These are phyloP conservation scores for Physella acuta DNA, from an alignment of 1,140 invertebrate species.

Conservation along the genomic window DNA sequence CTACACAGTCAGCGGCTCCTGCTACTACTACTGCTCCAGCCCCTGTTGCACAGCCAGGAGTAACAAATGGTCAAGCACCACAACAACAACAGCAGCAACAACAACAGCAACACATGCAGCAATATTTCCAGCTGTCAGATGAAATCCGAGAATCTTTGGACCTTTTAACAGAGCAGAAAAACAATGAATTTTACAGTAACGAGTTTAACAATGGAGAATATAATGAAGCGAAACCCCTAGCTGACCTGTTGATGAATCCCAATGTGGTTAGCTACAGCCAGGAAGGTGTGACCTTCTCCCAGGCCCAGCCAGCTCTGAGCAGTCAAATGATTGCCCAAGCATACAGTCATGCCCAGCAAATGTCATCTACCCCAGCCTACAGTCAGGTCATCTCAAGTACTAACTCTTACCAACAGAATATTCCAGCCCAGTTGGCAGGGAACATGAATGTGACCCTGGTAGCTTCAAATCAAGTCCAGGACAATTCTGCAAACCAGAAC, in stretches of 20 bases:
- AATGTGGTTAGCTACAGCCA: slow-evolving; percentile 30
- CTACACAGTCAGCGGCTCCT: slow-evolving; percentile 23
- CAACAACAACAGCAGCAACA: slow-evolving; percentile 10
- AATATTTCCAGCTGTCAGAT: slow-evolving; percentile 29
- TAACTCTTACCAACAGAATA: slow-evolving; percentile 14
- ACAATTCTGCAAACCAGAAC: slow-evolving; percentile 10
- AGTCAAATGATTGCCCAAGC: slow-evolving; percentile 35
- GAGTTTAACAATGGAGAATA: slow-evolving; percentile 28
- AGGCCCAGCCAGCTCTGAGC: slow-evolving; percentile 16
- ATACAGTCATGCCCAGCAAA: slow-evolving; percentile 32
- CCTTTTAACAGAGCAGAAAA: slow-evolving; percentile 23
- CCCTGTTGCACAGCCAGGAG: not conserved
- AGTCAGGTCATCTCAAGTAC: slow-evolving; percentile 24
- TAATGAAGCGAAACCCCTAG: slow-evolving; percentile 30
- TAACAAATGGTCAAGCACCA: not conserved
- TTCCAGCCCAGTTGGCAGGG: slow-evolving; percentile 16
- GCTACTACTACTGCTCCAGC: not conserved
- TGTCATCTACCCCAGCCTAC: slow-evolving; percentile 22
- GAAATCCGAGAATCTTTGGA: slow-evolving; percentile 31
- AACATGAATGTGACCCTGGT: slow-evolving; percentile 28
- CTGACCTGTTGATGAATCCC: slow-evolving; percentile 29
- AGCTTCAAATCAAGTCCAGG: slow-evolving; percentile 10
- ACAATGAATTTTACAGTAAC: slow-evolving; percentile 20
- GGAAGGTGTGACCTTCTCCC: slow-evolving; percentile 24
- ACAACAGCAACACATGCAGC: slow-evolving; percentile 24